Conservation (phyloP, 2,113 vertebrate species). For the Oncorhynchus masou region DNA sequence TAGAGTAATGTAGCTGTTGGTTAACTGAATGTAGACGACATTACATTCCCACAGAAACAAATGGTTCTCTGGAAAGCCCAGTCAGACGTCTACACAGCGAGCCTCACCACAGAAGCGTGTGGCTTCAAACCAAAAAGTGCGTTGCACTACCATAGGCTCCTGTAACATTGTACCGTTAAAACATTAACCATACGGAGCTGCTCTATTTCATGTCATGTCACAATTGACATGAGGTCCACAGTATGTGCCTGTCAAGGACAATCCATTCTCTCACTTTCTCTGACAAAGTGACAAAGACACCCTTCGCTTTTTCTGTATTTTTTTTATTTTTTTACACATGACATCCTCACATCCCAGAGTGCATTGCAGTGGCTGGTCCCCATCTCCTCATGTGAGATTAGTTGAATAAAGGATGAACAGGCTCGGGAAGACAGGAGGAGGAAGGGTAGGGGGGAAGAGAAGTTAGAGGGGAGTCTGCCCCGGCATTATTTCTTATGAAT, state of each 20-base stretch:
- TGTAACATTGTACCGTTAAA: background rate
- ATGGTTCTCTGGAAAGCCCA: background rate
- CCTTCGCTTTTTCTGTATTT: background rate
- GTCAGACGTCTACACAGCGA: background rate
- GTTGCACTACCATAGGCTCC: background rate
- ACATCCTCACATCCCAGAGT: slow-evolving; percentile 2
- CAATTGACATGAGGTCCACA: slow-evolving; percentile 8
- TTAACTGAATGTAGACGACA: slow-evolving; percentile 11
- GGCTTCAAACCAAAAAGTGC: background rate
- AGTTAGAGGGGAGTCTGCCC: background rate
- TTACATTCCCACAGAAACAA: background rate
- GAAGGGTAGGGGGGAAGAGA: slow-evolving; percentile 14
- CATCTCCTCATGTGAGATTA: slow-evolving; percentile 42
- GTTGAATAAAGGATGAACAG: slow-evolving; percentile 44
- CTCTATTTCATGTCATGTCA: slow-evolving; percentile 13
- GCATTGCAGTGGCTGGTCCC: background rate
- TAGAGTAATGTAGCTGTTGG: background rate
- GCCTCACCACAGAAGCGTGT: slow-evolving; percentile 8
- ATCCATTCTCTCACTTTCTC: slow-evolving; percentile 15
- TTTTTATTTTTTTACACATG: background rate
- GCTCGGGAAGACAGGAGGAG: slow-evolving; percentile 29
- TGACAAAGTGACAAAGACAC: slow-evolving; percentile 28
- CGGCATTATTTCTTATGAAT: slow-evolving; percentile 44
- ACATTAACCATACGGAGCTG: background rate
- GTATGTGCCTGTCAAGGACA: slow-evolving; percentile 35